A percentile compares a stretch with the other conserved stretches of the same genome.
These are phyloP conservation scores for Erpetoichthys calabaricus DNA, from an alignment of 2,797 vertebrate species.

Conservation along the genomic window DNA sequence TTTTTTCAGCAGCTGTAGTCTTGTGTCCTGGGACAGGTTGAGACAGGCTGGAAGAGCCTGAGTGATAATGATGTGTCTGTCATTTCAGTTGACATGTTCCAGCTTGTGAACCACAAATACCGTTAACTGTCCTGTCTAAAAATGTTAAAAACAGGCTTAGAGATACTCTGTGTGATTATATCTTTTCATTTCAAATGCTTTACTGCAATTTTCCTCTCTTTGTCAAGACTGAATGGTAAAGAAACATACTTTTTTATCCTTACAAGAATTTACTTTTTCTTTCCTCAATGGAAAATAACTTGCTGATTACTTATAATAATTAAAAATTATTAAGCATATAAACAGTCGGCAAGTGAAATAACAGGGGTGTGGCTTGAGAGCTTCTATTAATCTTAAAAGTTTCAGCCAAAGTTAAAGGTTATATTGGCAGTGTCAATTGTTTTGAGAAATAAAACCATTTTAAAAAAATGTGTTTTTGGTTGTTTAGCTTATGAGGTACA, in stretches of 20 bases:
- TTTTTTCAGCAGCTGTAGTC: constrained; percentile 51
- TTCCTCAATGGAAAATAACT: too few relatives aligned
- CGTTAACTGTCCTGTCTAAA: constrained; percentile 65
- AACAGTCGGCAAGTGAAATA: too few relatives aligned
- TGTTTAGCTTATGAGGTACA: too few relatives aligned
- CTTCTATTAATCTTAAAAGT: too few relatives aligned
- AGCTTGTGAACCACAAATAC: constrained; percentile 77
- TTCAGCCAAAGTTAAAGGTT: too few relatives aligned
- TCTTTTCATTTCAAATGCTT: constrained; percentile 3
- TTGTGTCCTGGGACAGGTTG: constrained; percentile 61
- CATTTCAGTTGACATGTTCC: constrained; percentile 67
- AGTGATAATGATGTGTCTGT: constrained; percentile 93
- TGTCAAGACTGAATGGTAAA: neutral
- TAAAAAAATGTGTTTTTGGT: too few relatives aligned
- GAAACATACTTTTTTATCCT: neutral
- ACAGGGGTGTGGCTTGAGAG: too few relatives aligned
- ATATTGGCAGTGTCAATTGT: too few relatives aligned
- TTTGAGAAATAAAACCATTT: too few relatives aligned
- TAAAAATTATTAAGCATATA: too few relatives aligned
- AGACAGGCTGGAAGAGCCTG: constrained; percentile 56
- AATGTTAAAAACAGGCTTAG: constrained; percentile 51
- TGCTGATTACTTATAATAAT: too few relatives aligned
- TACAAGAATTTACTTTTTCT: neutral
- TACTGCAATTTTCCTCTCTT: constrained; percentile 1
- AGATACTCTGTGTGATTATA: constrained; percentile 6